A percentile compares a stretch with the other conserved stretches of the same genome.
Evolutionary conservation across 2,113 vertebrate species (phyloP).

Genomic region (Pelodiscus sinensis): DNA sequence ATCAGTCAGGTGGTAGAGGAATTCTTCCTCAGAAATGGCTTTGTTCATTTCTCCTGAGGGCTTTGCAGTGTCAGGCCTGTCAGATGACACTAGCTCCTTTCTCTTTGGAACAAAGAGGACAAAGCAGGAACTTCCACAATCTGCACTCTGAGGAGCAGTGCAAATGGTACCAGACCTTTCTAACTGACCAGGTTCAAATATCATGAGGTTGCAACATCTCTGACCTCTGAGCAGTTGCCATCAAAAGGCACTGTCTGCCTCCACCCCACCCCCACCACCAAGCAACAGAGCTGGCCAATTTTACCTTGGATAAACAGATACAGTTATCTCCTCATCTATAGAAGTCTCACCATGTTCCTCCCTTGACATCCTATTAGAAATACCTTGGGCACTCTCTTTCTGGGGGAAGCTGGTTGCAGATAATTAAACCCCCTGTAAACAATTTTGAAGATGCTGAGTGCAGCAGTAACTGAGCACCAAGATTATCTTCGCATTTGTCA

Average conservation of each 20-base stretch:
- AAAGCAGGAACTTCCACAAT: neutral
- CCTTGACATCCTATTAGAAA: neutral
- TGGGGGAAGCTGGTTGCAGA: accelerated
- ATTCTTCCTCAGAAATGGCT: accelerated
- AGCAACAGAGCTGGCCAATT: neutral
- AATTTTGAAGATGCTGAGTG: accelerated
- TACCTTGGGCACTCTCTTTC: neutral
- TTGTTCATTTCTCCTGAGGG: neutral
- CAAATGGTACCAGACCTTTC: neutral
- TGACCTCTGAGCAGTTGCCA: neutral
- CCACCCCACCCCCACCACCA: neutral
- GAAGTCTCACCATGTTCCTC: neutral
- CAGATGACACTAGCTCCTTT: neutral
- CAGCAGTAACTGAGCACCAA: neutral
- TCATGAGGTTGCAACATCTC: accelerated
- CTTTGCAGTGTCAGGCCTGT: neutral
- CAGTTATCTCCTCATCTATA: accelerated
- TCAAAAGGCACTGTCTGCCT: accelerated
- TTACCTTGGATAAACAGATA: neutral
- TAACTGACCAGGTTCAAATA: accelerated
- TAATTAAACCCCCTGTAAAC: neutral
- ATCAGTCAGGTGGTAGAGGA: neutral
- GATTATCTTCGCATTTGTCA: neutral
- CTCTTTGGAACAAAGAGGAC: neutral
- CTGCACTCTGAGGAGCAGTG: neutral